Percentiles rank a stretch among this genome's conserved stretches.
These are phyloP conservation scores for Xiphophorus maculatus DNA, from an alignment of 2,113 vertebrate species.

Conservation along the genomic window DNA sequence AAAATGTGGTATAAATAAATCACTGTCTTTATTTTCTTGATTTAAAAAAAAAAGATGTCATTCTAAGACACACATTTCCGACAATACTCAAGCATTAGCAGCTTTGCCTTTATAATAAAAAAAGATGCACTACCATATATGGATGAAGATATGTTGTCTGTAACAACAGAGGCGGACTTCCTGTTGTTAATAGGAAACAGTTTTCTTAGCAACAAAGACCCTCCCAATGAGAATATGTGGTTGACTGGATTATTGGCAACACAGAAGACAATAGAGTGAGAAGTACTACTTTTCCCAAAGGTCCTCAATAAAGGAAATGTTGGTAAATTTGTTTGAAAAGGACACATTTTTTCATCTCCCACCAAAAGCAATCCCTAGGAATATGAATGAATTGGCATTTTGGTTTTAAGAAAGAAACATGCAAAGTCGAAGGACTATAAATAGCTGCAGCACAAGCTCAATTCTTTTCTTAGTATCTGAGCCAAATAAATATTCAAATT, in stretches of 20 bases:
- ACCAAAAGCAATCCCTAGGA: neutral
- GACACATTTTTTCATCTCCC: neutral
- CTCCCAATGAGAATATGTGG: neutral
- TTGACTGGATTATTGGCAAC: neutral
- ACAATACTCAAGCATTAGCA: no score
- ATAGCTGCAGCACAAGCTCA: no score
- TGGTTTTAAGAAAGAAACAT: neutral
- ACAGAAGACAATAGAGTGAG: neutral
- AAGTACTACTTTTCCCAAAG: neutral
- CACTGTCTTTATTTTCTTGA: neutral
- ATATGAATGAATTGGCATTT: neutral
- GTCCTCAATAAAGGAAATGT: neutral
- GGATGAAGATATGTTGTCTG: no score
- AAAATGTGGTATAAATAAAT: neutral
- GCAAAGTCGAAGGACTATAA: neutral
- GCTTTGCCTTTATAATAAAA: no score
- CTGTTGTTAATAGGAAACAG: neutral
- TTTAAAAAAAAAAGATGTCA: no score
- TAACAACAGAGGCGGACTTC: neutral
- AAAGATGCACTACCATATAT: no score
- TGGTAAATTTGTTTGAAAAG: neutral
- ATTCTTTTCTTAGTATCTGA: no score
- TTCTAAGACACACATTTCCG: no score
- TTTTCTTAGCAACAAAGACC: neutral
- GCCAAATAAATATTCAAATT: no score